phyloP scores from a whole-genome alignment of 2,888 invertebrate species.

The Fragum whitleyi region DNA sequence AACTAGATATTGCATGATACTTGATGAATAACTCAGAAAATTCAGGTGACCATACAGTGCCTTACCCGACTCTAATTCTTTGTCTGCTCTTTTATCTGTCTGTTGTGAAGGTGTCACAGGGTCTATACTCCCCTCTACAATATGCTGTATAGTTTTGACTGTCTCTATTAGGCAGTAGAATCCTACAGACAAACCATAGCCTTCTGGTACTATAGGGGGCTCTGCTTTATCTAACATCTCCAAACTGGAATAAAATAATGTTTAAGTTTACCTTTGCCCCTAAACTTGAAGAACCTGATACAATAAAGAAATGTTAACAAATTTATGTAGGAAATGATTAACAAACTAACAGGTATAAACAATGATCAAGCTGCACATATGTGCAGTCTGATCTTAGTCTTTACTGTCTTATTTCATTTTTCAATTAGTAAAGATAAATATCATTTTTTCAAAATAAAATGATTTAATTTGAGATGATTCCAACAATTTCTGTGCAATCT shows the following conservation, averaged over 20 bases:
- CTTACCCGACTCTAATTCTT: background rate
- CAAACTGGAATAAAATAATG: slow-evolving; percentile 87
- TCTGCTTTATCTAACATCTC: slow-evolving; percentile 98
- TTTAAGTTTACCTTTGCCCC: no score
- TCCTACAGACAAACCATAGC: slow-evolving; percentile 98
- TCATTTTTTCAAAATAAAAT: no score
- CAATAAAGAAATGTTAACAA: background rate
- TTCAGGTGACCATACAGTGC: no score
- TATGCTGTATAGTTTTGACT: slow-evolving; percentile 89
- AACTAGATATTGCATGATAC: no score
- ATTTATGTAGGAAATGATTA: background rate
- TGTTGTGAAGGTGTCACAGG: slow-evolving; percentile 34
- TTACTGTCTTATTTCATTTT: no score
- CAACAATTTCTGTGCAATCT: no score
- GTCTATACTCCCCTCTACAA: slow-evolving; percentile 86
- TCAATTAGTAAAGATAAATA: no score
- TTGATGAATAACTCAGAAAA: no score
- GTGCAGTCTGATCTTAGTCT: no score
- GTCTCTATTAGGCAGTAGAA: slow-evolving; percentile 97
- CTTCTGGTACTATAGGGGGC: slow-evolving; percentile 97
- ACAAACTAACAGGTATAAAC: no score
- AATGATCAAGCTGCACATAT: no score
- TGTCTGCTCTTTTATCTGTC: slow-evolving; percentile 1
- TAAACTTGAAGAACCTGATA: background rate
- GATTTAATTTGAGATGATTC: no score